Evolutionary conservation across 1,140 invertebrate species (phyloP).

Genomic region (Radopholus similis): DNA sequence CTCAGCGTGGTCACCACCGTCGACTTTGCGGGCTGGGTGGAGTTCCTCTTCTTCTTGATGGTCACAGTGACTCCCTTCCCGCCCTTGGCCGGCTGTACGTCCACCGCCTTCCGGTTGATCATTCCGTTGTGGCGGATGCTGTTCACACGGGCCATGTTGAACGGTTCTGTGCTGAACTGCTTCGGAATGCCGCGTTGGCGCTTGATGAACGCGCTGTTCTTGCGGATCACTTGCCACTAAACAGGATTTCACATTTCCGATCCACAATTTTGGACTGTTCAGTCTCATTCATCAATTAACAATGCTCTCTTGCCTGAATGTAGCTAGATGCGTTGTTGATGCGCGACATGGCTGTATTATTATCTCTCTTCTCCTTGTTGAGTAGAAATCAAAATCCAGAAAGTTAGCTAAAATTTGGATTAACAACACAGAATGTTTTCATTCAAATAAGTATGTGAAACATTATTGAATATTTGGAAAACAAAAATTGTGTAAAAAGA

Average conservation of each 20-base stretch:
- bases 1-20: not conserved
- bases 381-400: not conserved
- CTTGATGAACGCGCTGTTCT: slow-evolving; percentile 34
- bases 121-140: slow-evolving; percentile 33
- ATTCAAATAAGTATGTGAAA: not conserved
- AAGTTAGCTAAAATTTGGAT: not conserved
- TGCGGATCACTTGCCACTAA: slow-evolving; percentile 36
- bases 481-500: not conserved
- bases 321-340: slow-evolving; percentile 12
- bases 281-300: not conserved
- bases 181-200: slow-evolving; percentile 39
- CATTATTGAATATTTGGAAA: not conserved
- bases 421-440: not conserved
- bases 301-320: not conserved
- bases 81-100: slow-evolving; percentile 21
- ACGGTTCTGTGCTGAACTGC: slow-evolving; percentile 34
- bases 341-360: not conserved
- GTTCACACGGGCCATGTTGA: slow-evolving; percentile 32
- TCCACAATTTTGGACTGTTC: not conserved
- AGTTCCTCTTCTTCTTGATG: slow-evolving; percentile 11
- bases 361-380: not conserved
- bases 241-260: not conserved
- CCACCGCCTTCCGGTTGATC: slow-evolving; percentile 36
- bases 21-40: not conserved
- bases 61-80: slow-evolving; percentile 21